Evolutionary conservation across 2,888 invertebrate genomes (phyloP).

Genomic region (Lasioglossum oenotherae): DNA sequence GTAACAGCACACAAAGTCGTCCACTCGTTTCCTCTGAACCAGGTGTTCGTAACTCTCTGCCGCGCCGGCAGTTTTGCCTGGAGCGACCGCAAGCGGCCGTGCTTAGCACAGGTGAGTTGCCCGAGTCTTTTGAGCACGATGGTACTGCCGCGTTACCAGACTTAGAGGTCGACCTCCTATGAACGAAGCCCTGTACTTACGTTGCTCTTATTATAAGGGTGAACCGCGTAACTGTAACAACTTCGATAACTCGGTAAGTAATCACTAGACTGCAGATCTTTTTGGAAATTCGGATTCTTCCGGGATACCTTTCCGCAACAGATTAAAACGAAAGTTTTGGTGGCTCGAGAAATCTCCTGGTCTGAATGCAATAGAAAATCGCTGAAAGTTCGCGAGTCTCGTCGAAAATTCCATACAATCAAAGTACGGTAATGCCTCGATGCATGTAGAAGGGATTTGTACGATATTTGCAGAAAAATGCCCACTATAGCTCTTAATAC

Average conservation of each 20-base stretch:
- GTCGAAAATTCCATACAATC: background rate
- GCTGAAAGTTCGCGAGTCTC: background rate
- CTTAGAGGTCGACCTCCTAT: background rate
- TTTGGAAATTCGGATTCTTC: constrained; percentile 1
- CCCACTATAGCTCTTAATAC: too few species aligned
- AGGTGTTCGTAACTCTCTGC: background rate
- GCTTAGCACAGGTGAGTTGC: background rate
- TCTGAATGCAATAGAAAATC: background rate
- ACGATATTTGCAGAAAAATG: background rate
- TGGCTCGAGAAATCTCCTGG: background rate
- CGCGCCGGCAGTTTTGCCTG: background rate
- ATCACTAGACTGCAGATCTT: background rate
- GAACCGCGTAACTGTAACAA: background rate
- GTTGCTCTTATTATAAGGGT: constrained; percentile 1
- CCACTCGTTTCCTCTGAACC: background rate
- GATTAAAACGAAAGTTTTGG: background rate
- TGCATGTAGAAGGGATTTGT: background rate
- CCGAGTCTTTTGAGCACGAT: background rate
- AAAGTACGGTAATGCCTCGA: background rate
- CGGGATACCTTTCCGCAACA: background rate
- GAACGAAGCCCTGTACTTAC: background rate
- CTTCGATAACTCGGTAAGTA: constrained; percentile 3
- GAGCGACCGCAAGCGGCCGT: constrained; percentile 8
- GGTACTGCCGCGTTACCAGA: background rate
- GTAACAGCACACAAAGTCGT: constrained; percentile 2